Conservation (phyloP, 1,140 invertebrate genomes). For the Aethina tumida region DNA sequence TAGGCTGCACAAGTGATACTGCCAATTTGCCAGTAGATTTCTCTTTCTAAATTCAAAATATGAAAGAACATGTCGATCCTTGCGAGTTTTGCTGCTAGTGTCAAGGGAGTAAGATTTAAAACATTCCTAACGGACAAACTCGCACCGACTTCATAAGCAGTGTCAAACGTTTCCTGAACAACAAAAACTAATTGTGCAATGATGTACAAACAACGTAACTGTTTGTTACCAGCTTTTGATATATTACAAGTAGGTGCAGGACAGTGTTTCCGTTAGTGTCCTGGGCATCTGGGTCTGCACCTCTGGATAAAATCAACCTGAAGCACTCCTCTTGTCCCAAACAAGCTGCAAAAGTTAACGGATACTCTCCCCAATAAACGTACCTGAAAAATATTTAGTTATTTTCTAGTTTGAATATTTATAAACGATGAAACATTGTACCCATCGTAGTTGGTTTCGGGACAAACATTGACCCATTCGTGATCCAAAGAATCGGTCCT, state of each 20-base stretch:
- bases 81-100: slow-evolving; percentile 86
- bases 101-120: slow-evolving; percentile 84
- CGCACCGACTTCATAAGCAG: slow-evolving; percentile 86
- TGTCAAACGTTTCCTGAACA: slow-evolving; percentile 82
- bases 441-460: slow-evolving; percentile 90
- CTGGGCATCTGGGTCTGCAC: slow-evolving; percentile 89
- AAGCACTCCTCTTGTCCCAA: slow-evolving; percentile 96
- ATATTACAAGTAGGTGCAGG: slow-evolving; percentile 93
- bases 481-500: slow-evolving; percentile 79
- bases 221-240: slow-evolving; percentile 73
- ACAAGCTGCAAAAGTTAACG: slow-evolving; percentile 91
- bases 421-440: slow-evolving; percentile 31
- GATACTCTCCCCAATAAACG: slow-evolving; percentile 98
- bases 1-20: slow-evolving; percentile 95
- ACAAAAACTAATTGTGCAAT: too few relatives aligned
- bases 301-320: slow-evolving; percentile 82
- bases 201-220: slow-evolving; percentile 1
- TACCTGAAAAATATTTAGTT: slow-evolving; percentile 49
- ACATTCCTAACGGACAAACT: slow-evolving; percentile 77
- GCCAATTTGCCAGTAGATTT: slow-evolving; percentile 95
- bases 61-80: slow-evolving; percentile 92
- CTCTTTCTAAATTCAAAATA: slow-evolving; percentile 86
- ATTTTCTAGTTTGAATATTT: neutral
- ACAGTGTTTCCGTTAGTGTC: slow-evolving; percentile 98
- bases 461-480: slow-evolving; percentile 80